A percentile compares a stretch with the other conserved stretches of the same genome.
Evolutionary conservation across 2,113 vertebrate genomes (phyloP).

Genomic region (Nerophis ophidion): DNA sequence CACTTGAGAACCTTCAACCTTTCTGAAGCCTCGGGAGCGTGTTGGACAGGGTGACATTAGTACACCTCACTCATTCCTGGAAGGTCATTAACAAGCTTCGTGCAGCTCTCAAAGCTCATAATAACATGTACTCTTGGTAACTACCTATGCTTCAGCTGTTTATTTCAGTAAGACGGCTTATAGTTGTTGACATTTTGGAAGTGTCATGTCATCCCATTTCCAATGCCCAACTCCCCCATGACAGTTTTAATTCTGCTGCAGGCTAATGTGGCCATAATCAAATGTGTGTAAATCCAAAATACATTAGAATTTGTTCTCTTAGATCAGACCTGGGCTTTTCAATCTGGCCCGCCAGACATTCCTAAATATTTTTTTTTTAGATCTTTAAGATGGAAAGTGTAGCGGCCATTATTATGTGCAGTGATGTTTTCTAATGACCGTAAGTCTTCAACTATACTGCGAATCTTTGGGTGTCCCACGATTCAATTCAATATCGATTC

Average conservation of each 20-base stretch:
- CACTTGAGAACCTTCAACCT: conserved; percentile 16
- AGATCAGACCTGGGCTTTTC: too few relatives aligned
- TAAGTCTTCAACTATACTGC: too few relatives aligned
- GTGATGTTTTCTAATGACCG: too few relatives aligned
- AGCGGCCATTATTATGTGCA: too few relatives aligned
- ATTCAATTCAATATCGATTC: too few relatives aligned
- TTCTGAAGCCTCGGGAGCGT: conserved; percentile 23
- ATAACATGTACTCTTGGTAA: neutral
- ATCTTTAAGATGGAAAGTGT: too few relatives aligned
- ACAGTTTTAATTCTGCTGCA: conserved; percentile 11
- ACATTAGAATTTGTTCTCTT: neutral
- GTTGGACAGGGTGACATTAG: conserved; percentile 1
- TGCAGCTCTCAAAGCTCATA: neutral
- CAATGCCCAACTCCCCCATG: conserved; percentile 1
- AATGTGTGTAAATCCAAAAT: neutral
- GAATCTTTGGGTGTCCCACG: too few relatives aligned
- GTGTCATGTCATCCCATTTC: conserved; percentile 3
- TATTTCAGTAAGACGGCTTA: neutral
- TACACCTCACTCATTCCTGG: neutral
- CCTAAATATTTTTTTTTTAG: too few relatives aligned
- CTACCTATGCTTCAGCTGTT: neutral
- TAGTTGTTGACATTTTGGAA: neutral
- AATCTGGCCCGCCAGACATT: too few relatives aligned
- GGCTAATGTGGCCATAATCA: neutral
- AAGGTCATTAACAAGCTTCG: neutral